These are phyloP conservation scores for Drosophila elegans DNA, from an alignment of 1,140 invertebrate genomes.

Conservation along the genomic window DNA sequence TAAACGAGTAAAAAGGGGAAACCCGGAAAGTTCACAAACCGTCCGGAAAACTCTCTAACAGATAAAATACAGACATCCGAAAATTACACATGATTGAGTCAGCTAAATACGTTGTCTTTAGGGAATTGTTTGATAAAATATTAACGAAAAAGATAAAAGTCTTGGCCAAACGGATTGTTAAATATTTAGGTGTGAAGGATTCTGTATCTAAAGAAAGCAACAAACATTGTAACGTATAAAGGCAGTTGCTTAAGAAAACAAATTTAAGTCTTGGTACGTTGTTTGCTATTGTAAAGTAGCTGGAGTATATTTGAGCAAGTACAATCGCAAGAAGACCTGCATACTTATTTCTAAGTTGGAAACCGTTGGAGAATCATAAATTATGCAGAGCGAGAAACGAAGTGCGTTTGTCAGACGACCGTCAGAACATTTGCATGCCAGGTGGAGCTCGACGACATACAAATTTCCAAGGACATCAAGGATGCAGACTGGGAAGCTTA, in stretches of 20 bases:
- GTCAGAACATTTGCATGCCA: slow-evolving; percentile 23
- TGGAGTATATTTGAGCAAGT: no score
- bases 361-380: not conserved
- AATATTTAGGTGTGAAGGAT: no score
- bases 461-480: not conserved
- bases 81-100: slow-evolving; percentile 19
- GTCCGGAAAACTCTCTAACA: not conserved
- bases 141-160: not conserved
- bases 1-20: not conserved
- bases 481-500: slow-evolving; percentile 5
- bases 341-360: not conserved
- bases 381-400: not conserved
- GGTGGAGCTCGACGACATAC: slow-evolving; percentile 1
- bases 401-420: slow-evolving; percentile 34
- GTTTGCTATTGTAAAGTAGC: no score
- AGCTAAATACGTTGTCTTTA: not conserved
- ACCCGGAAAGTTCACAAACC: not conserved
- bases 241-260: no score
- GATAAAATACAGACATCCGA: slow-evolving; percentile 5
- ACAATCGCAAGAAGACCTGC: not conserved
- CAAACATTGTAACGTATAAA: no score
- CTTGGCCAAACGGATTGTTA: not conserved
- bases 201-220: no score
- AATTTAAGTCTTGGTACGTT: no score
- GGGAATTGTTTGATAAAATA: not conserved